These are phyloP conservation scores for Florisuga fusca DNA, from an alignment of 2,797 vertebrate genomes.

Conservation along the genomic window DNA sequence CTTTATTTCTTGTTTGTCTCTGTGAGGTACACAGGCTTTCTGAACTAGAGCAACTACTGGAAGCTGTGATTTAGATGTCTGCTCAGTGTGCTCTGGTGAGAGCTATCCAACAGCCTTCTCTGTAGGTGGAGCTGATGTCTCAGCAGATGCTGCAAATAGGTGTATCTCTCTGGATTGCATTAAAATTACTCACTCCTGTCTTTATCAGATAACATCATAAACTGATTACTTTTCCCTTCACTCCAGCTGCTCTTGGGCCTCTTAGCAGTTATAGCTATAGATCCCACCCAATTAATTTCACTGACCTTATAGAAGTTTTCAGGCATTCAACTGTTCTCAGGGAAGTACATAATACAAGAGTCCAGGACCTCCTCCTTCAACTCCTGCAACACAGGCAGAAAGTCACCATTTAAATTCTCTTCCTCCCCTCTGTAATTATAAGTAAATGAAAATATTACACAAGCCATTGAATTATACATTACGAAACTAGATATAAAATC, in stretches of 20 bases:
- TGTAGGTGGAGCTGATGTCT: conserved; percentile 29
- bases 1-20: neutral
- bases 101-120: neutral
- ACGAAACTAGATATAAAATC: neutral
- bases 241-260: neutral
- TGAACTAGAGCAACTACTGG: neutral
- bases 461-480: neutral
- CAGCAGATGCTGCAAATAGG: neutral
- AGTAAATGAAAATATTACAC: neutral
- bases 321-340: neutral
- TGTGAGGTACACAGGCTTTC: neutral
- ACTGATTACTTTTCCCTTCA: neutral
- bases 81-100: neutral
- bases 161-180: neutral
- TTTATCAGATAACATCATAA: neutral
- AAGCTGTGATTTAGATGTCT: neutral
- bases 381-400: neutral
- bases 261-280: neutral
- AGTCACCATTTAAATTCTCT: neutral
- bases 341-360: fast-evolving
- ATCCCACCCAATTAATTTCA: neutral
- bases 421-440: neutral
- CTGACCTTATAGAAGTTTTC: neutral
- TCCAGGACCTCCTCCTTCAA: neutral
- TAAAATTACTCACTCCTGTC: neutral